Base-by-base conservation (phyloP, 2,797 vertebrate genomes). In the Neoniphon sammara region DNA sequence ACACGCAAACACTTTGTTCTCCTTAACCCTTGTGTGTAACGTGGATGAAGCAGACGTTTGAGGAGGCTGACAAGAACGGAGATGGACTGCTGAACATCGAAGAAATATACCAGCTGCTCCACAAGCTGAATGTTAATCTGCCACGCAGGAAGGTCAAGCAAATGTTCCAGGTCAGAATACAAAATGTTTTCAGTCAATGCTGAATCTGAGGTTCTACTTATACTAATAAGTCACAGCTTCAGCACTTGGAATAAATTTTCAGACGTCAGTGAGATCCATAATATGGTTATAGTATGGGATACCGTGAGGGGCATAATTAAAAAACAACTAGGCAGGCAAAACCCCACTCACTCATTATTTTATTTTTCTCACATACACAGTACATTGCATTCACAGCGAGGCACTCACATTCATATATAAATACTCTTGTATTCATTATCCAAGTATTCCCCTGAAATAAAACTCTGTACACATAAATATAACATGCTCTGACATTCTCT, bases 1-100 rank as follows among this genome's bases (percentile, higher is more conserved):
- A 34, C 31, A 34, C 31, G 4, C 25, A 27, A 27, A 27, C 23
- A 31, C 25, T 14, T 14, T 2, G 14, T 59, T 93, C 93, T 94
- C 94, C 94, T 98, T 97, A 95, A 96, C 80, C 1, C 1, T 10
- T 60, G 31, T 82, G 81, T 39, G 59, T 34, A 25, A 99, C 92
- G 75, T 99, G 98, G 97, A 96, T 99, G 92, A 99, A 98, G 77
- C 98, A 98, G 91, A 99, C 97, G 3, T 99, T 99, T 56, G 95
- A 99, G 89, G 98, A 99, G 82, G 98, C 98, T 0, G 98, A 99
- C 90, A 99, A 97, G 91, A 99, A 99, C 0, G 96, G 98, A 0
- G 98, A 99, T 0, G 98, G 98, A 5, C 90, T 98, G 39, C 85
- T 99, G 82, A 98, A 97, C 88, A 99, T 99, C 1, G 98, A 99